Percentiles rank a stretch among this genome's conserved stretches.
phyloP scores from a whole-genome alignment of 2,888 invertebrate species.

The Leptinotarsa peninsularis region DNA sequence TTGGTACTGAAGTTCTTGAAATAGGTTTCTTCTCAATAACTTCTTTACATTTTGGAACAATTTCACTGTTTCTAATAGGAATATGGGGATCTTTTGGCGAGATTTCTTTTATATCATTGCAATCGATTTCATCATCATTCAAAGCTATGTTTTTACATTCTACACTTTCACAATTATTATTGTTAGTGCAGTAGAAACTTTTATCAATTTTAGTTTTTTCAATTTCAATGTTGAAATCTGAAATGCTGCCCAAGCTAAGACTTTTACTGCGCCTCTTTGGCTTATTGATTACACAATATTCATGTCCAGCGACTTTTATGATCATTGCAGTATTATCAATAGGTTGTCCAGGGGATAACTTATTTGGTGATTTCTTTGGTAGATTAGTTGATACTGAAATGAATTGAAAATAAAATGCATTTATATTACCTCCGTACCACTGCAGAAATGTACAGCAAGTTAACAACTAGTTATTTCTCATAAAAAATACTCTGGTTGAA shows the following conservation, averaged over 20 bases:
- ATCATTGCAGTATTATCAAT: conserved; percentile 65
- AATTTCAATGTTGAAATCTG: conserved; percentile 61
- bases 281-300: conserved; percentile 64
- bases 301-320: conserved; percentile 66
- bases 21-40: conserved; percentile 25
- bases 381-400: conserved; percentile 45
- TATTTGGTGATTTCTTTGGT: conserved; percentile 58
- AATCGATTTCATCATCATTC: conserved; percentile 27
- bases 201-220: conserved; percentile 59
- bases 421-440: neutral
- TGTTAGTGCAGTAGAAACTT: conserved; percentile 48
- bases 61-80: conserved; percentile 18
- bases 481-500: conserved; percentile 7
- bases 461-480: conserved; percentile 10
- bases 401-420: conserved; percentile 29
- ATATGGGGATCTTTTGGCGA: conserved; percentile 10
- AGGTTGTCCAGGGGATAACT: conserved; percentile 54
- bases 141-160: conserved; percentile 38
- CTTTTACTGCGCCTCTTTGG: conserved; percentile 62
- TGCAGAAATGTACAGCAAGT: conserved; percentile 1
- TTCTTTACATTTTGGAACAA: conserved; percentile 25
- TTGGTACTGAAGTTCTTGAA: conserved; percentile 24
- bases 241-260: conserved; percentile 64
- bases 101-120: conserved; percentile 37
- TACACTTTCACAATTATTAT: conserved; percentile 39